Conservation (phyloP, 2,888 invertebrate genomes). For the Dioctria linearis region DNA sequence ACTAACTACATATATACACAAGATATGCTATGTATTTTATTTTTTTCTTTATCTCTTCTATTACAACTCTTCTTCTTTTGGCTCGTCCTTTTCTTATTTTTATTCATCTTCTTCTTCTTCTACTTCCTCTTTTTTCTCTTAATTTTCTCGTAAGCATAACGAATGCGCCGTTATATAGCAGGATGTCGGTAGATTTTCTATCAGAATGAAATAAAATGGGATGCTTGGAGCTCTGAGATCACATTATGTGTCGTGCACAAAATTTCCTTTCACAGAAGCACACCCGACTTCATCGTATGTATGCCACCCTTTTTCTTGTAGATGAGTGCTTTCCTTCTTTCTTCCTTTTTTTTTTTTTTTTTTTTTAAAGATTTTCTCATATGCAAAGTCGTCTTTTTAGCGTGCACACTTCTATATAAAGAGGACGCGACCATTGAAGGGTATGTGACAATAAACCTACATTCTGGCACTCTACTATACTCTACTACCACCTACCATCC, state of each 20-base stretch:
- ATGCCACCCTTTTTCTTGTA: constrained; percentile 6
- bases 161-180: constrained; percentile 11
- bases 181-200: constrained; percentile 19
- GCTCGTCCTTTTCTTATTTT: not conserved
- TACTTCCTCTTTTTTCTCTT: constrained; percentile 18
- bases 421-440: not conserved
- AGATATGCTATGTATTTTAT: constrained; percentile 11
- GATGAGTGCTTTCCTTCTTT: not conserved
- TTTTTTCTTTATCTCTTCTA: not conserved
- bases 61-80: not conserved
- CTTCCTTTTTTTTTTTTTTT: constrained; percentile 16
- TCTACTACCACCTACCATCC: too few relatives aligned
- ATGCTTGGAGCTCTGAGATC: constrained; percentile 12
- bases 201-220: constrained; percentile 9
- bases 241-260: constrained; percentile 5
- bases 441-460: constrained; percentile 20
- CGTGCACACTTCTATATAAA: constrained; percentile 7
- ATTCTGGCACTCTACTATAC: constrained; percentile 9
- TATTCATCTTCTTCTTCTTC: not conserved
- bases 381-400: constrained; percentile 16
- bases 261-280: constrained; percentile 6
- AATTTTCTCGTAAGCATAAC: constrained; percentile 44
- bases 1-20: constrained; percentile 1
- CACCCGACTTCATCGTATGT: not conserved
- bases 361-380: constrained; percentile 19